Evolutionary conservation across 2,888 invertebrate species (phyloP), one percentile per base, ranked within the genome.

Genomic region (Limenitis camilla): DNA sequence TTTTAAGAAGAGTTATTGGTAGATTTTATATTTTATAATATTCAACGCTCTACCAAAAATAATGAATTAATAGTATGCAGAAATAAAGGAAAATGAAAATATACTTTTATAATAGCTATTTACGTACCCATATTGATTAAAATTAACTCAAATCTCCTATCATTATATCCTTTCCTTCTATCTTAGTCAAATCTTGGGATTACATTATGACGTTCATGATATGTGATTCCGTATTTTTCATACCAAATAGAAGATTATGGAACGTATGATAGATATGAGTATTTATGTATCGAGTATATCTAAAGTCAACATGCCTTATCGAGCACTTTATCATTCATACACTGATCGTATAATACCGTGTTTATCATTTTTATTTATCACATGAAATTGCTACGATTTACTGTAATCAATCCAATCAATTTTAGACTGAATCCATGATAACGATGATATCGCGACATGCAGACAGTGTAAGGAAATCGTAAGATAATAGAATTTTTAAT

Each of bases 401-500:
- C 49, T 58, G 64, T 77, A 78, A 81, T 79, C 78, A 71, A 63
- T 53, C 71, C 77, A 81, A 81, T 82, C 80, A 80, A 81, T 78
- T 77, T 75, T 68, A 67, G 67, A 69, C 68, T 67, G 68, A 74
- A 78, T 78, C 78, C 72, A 57, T 60, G 78, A 80, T 81, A 78
- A 70, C 10, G 10, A 10, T 39, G 11, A 33, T 59, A 61, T 61
- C 59, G 28, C 44, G 62, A 61, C 61, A 52, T 41, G 39, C 50
- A 47, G 57, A 55, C 55, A 50, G 49, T 28, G 52, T 42, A 35
- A 44, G 35, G 49, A 52, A 52, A 58, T 55, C 49, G 38, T 38
- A 49, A 49, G 52, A 41, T 55, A 55, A 47, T 50, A 40, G 47
- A 32, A 30, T 46, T 36, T 32, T 28, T 33, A 32, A 19, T 52